A percentile compares a stretch with the other conserved stretches of the same genome.
phyloP scores from a whole-genome alignment of 2,888 invertebrate species.

The Ichneumon xanthorius region DNA sequence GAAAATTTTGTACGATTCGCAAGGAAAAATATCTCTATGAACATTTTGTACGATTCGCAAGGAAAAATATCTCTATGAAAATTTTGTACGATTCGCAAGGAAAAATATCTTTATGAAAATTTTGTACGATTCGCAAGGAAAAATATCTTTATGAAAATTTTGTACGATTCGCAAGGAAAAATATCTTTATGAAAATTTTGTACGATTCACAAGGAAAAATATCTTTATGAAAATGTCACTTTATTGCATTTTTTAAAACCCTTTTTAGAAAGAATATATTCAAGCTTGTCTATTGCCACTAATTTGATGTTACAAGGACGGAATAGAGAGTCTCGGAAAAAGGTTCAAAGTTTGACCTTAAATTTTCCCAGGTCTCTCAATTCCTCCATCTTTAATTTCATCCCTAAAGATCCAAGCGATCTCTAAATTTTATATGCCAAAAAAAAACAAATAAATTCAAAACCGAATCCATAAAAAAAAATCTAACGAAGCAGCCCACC shows the following conservation, averaged over 20 bases:
- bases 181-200: no score
- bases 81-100: neutral
- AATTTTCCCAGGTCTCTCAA: neutral
- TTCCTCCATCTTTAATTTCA: neutral
- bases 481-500: constrained; percentile 57
- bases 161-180: neutral
- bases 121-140: neutral
- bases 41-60: neutral
- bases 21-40: no score
- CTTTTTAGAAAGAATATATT: neutral
- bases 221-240: neutral
- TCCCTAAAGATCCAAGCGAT: constrained; percentile 16
- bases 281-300: constrained; percentile 8
- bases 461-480: constrained; percentile 29
- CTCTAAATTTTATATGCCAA: neutral
- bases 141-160: no score
- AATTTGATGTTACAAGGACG: neutral
- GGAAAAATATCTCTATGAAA: no score
- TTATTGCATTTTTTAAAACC: neutral
- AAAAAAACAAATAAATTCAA: neutral
- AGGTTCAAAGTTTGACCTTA: neutral
- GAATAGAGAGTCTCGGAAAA: neutral
- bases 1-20: constrained; percentile 1
- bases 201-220: neutral
- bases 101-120: no score